These are phyloP conservation scores for Drosophila limbata DNA, from an alignment of 2,888 invertebrate species.

Conservation along the genomic window DNA sequence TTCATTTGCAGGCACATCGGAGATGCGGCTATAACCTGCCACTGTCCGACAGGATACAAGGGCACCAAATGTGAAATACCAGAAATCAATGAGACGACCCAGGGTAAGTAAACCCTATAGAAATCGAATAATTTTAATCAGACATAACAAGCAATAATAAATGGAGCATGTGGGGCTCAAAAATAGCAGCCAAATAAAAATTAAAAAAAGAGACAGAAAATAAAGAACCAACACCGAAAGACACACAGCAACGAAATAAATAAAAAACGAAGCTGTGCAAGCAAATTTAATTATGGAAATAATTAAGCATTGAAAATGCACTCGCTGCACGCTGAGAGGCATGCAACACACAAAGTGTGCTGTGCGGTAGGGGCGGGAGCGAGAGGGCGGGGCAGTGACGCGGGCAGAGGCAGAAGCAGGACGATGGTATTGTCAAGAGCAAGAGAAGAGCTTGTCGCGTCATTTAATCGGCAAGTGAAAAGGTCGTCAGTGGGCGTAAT, in stretches of 20 bases:
- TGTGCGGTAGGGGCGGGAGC: background rate
- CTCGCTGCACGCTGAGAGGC: slow-evolving; percentile 52
- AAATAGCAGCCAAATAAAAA: background rate
- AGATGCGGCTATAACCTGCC: slow-evolving; percentile 90
- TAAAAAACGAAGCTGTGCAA: slow-evolving; percentile 29
- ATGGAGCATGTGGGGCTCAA: slow-evolving; percentile 32
- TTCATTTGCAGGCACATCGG: slow-evolving; percentile 90
- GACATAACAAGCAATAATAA: slow-evolving; percentile 40
- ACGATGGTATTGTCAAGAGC: slow-evolving; percentile 23
- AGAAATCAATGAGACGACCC: slow-evolving; percentile 83
- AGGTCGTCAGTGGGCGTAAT: slow-evolving; percentile 18
- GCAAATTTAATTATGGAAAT: slow-evolving; percentile 81
- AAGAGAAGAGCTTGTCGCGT: slow-evolving; percentile 38
- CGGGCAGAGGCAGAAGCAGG: background rate
- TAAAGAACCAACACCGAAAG: background rate
- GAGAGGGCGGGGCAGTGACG: background rate
- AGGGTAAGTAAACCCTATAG: slow-evolving; percentile 78
- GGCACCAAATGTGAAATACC: slow-evolving; percentile 90
- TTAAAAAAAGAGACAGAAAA: background rate
- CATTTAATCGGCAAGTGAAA: slow-evolving; percentile 58
- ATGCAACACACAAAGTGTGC: slow-evolving; percentile 24
- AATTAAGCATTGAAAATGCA: slow-evolving; percentile 79
- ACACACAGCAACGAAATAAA: slow-evolving; percentile 13
- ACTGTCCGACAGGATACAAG: slow-evolving; percentile 89
- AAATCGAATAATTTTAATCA: slow-evolving; percentile 41